Base-by-base conservation (phyloP, 2,113 vertebrate species). In the Tragelaphus buxtoni region DNA sequence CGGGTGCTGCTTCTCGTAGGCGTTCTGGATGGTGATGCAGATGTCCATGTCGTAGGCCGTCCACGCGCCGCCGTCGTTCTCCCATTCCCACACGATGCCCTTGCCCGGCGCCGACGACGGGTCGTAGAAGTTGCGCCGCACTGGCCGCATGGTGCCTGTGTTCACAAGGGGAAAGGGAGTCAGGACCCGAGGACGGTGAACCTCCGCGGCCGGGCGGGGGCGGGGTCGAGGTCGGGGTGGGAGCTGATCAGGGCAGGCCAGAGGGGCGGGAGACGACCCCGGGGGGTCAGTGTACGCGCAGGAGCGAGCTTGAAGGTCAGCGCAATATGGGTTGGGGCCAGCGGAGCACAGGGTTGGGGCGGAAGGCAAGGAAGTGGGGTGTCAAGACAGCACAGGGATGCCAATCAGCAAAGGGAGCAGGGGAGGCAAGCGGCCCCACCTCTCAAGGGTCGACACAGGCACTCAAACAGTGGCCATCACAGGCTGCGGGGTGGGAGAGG, bases 31-130 rank as follows among this genome's bases (percentile, higher is more conserved):
- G 98, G 99, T 99, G 97, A 99, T 99, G 82, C 99, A 99, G 98
- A 99, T 99, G 98, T 99, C 99, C 99, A 99, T 99, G 98, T 99
- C 99, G 11, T 99, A 99, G 13, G 99, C 99, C 0, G 99, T 99
- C 99, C 99, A 99, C 4, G 99, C 99, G 91, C 99, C 99, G 17
- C 98, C 99, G 98, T 99, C 99, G 6, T 98, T 99, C 98, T 99
- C 99, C 99, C 99, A 99, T 88, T 99, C 99, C 99, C 99, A 99
- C 89, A 99, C 99, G 74, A 99, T 99, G 32, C 99, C 99, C 98
- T 99, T 99, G 20, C 99, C 99, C 0, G 99, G 99, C 0, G 99
- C 99, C 0, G 99, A 99, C 18, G 99, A 99, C 0, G 99, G 99
- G 95, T 99, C 99, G 0, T 99, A 99, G 98, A 99, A 99, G 98